Base-by-base conservation (phyloP, 2,888 invertebrate species). In the Lepidochrysops patricia region DNA sequence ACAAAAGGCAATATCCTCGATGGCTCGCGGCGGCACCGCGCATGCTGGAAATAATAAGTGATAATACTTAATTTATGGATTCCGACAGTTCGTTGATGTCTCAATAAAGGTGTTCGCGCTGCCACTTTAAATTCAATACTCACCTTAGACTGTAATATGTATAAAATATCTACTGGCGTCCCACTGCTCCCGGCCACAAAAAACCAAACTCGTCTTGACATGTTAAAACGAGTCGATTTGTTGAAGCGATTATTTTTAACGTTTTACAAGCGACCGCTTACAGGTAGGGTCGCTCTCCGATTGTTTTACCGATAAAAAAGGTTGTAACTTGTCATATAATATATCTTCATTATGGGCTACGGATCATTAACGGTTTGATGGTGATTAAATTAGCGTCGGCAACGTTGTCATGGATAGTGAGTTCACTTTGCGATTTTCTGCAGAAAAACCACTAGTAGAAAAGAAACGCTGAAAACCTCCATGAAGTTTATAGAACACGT, bases 161-260 rank as follows among this genome's bases (percentile, higher is more conserved):
- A 86, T 79, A 83, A 86, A 83, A 83, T 80, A 76, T 77, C 76
- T 70, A 76, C 72, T 73, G 82, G 78, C 79, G 77, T 77, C 84
- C 84, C 78, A 80, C 82, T 75, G 81, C 68, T 79, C 66, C 73
- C 77, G 15, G 32, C 75, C 60, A 61, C 58, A 64, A 85, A 72
- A 80, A 74, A 70, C 70, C 77, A 77, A 79, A 74, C 86, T 75
- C 86, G 88, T 88, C 80, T 76, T 73, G 79, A 88, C 88, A 86
- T 82, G 86, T 87, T 75, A 71, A 74, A 82, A 79, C 79, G 80
- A 73, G 75, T 76, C 79, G 83, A 83, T 85, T 80, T 84, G 82
- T 84, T 74, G 77, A 74, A 73, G 76, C 78, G 80, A 84, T 86
- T 82, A 82, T 79, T 75, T 79, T 77, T 71, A 78, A 65, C 67